phyloP scores from a whole-genome alignment of 2,113 vertebrate genomes.

The Rhinolophus sinicus region DNA sequence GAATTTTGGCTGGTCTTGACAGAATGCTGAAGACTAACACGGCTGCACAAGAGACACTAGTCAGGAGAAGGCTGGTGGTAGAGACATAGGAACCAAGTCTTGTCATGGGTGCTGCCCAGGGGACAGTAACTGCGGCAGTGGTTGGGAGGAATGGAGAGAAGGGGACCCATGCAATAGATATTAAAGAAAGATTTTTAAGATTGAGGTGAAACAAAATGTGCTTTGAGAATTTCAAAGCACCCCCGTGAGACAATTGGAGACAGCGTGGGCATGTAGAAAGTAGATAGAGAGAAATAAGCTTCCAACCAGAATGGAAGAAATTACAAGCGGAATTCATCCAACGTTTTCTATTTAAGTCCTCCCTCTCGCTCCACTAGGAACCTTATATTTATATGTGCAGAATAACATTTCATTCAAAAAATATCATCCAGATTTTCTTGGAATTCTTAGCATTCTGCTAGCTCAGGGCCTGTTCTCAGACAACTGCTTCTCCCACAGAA shows the following conservation, averaged over 20 bases:
- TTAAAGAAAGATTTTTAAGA: background rate
- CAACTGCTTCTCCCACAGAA: conserved; percentile 17
- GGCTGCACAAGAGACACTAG: background rate
- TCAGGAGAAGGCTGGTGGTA: background rate
- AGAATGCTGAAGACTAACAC: background rate
- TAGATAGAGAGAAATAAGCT: conserved; percentile 6
- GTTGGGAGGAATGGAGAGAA: background rate
- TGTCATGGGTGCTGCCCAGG: background rate
- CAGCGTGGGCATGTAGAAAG: background rate
- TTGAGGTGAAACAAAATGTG: background rate
- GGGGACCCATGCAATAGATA: background rate
- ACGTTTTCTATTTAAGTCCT: conserved; percentile 60
- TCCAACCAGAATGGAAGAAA: conserved; percentile 50
- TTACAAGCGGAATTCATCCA: conserved; percentile 53
- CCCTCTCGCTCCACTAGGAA: conserved; percentile 38
- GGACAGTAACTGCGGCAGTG: background rate
- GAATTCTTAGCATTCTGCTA: conserved; percentile 55
- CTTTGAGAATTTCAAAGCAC: conserved; percentile 35
- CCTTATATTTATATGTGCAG: conserved; percentile 57
- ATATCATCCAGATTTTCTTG: conserved; percentile 58
- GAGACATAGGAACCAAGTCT: background rate
- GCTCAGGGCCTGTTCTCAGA: conserved; percentile 28
- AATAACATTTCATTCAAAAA: conserved; percentile 68
- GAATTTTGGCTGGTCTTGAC: background rate
- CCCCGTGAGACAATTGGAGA: background rate